phyloP scores from a whole-genome alignment of 2,888 invertebrate species.

The Panzeria rudis region DNA sequence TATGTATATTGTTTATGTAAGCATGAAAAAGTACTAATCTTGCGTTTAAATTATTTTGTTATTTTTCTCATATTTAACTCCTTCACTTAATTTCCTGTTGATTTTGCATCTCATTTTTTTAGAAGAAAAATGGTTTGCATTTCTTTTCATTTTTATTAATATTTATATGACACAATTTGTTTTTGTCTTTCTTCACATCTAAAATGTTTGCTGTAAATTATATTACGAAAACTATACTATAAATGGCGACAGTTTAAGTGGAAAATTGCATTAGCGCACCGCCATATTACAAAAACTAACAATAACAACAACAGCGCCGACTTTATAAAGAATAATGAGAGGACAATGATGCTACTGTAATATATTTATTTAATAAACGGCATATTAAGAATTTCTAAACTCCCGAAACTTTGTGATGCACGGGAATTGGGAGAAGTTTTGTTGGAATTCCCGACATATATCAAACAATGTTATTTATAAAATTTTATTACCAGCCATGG shows the following conservation, averaged over 20 bases:
- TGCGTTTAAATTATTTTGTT: background rate
- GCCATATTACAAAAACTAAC: constrained; percentile 35
- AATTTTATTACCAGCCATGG: too few species aligned
- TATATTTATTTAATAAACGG: too few species aligned
- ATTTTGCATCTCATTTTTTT: constrained; percentile 10
- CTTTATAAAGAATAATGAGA: constrained; percentile 3
- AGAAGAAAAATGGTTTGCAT: background rate
- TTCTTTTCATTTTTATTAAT: constrained; percentile 41
- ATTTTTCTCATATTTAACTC: constrained; percentile 28
- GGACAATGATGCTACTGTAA: constrained; percentile 1
- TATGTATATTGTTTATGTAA: too few species aligned
- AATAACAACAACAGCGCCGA: constrained; percentile 9
- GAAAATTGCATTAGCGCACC: constrained; percentile 74
- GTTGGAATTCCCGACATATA: too few species aligned
- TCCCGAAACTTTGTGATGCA: too few species aligned
- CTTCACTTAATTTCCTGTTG: constrained; percentile 45
- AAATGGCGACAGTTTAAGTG: constrained; percentile 74
- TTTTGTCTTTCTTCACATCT: constrained; percentile 40
- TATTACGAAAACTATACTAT: constrained; percentile 68
- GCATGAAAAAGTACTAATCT: background rate
- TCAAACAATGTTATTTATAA: too few species aligned
- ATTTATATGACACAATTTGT: constrained; percentile 59
- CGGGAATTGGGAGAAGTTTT: too few species aligned
- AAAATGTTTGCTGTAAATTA: constrained; percentile 66
- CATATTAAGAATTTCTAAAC: too few species aligned